Base-by-base conservation (phyloP, 2,797 vertebrate genomes). In the Psittacula derbiana region DNA sequence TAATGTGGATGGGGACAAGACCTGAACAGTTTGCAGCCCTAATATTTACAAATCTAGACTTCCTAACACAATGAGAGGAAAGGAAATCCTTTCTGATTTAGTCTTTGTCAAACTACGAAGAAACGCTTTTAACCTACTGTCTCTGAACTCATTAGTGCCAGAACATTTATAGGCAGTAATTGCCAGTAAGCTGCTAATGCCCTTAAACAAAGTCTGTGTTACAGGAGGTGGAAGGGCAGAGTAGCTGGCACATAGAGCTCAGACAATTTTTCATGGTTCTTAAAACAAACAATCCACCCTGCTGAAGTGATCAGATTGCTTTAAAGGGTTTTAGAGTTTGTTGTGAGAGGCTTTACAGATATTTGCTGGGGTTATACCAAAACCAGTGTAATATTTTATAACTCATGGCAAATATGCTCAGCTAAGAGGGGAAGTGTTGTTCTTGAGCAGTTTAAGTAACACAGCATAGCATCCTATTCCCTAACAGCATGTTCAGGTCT, bases 31-130 rank as follows among this genome's bases (percentile, higher is more conserved):
- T 80, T 71, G 66, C n/a, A 90, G 53, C 23, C 62, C 66, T 76
- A 76, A 65, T 64, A 82, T 87, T 93, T 94, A 86, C 65, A 73
- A 82, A 86, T 61, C 71, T 64, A 60, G 43, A 85, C 62, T 92
- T 93, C 76, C 76, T 91, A 87, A 86, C 46, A 73, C 28, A 75
- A 85, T 80, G 61, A 83, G 16, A 78, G 23, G 55, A 78, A 80
- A 91, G 88, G 91, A 95, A 93, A 96, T 92, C 75, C 79, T 75
- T 80, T 93, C 79, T 36, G 2, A 76, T 75, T 49, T 28, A 57
- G 57, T 47, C 83, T 83, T 71, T 16, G 53, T 73, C 84, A 75
- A 89, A 47, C 46, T 33, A 3, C 15, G 74, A 91, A 91, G 53
- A 94, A 96, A 80, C 3, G 4, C 58, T 80, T 91, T 92, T 64